Evolutionary conservation across 2,888 invertebrate genomes (phyloP).

Genomic region (Laothoe populi): DNA sequence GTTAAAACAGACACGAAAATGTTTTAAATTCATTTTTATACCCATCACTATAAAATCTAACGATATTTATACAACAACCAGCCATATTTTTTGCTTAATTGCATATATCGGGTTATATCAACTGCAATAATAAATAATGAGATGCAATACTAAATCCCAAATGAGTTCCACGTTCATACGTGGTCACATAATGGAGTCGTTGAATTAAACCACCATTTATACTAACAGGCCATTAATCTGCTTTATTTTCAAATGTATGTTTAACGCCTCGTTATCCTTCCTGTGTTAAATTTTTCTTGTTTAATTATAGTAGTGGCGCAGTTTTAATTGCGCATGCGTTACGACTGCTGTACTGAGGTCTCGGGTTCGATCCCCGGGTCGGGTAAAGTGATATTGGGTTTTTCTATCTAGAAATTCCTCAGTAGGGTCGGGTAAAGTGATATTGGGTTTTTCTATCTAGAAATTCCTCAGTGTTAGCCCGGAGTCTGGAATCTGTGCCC

Average conservation of each 20-base stretch:
- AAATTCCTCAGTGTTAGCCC: no score
- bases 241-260: conserved; percentile 1
- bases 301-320: neutral
- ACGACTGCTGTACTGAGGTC: no score
- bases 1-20: no score
- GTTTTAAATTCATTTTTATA: no score
- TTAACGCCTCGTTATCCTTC: conserved; percentile 2
- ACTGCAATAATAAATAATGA: conserved; percentile 8
- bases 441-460: no score
- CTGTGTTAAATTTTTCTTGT: neutral
- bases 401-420: no score
- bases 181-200: conserved; percentile 12
- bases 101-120: neutral
- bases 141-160: conserved; percentile 10
- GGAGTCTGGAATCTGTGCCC: no score
- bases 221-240: neutral
- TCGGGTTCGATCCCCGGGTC: no score
- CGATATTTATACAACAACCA: neutral
- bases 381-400: no score
- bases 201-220: conserved; percentile 11
- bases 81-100: neutral
- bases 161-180: conserved; percentile 8
- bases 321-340: no score
- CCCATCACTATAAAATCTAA: no score
- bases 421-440: no score